Base-by-base conservation (phyloP, 2,113 vertebrate species). In the Boulengerochromis microlepis region DNA sequence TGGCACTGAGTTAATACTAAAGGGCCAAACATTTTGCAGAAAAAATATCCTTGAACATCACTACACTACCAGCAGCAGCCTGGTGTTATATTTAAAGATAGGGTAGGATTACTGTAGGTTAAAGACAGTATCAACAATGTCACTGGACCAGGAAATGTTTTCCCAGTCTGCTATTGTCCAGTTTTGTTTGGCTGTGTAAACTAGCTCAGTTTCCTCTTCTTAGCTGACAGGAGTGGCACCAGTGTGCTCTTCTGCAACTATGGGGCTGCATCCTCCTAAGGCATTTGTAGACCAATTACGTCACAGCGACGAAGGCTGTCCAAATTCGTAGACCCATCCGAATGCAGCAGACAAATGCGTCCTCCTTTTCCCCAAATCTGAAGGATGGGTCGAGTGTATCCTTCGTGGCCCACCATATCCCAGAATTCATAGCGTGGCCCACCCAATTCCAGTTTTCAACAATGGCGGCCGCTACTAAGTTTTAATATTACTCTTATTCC, bases 241-340 rank as follows among this genome's bases (percentile, higher is more conserved):
- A 61, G 26, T 18, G 57, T 61, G 50, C 19, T 53, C 19, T 53
- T 53, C 50, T 53, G 26, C 26, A 31, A 4, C 26, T 59, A 9
- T 1, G 26, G 3, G 26, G 56, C 56, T 59, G 13, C 56, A 59
- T 59, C 56, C 26, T 59, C 56, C 56, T 56, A 26, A 59, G 1
- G 56, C 56, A 59, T 59, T 59, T 29, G 26, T 59, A 59, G 56
- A 59, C 26, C 26, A 5, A 59, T 59, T 59, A 59, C 8, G 3
- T 57, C 56, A 29, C 56, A 57, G 56, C 13, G 3, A 2, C 4
- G 2, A 57, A 57, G 56, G 13, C 13, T 59, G 26, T 29, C 56
- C 13, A 29, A 59, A 59, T 59, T 59, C 1, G 3, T 29, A 59
- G 56, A 29, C 13, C 0, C 26, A 0, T 16, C 24, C 3, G 1